phyloP scores from a whole-genome alignment of 1,140 invertebrate species.

The Anadara kagoshimensis region DNA sequence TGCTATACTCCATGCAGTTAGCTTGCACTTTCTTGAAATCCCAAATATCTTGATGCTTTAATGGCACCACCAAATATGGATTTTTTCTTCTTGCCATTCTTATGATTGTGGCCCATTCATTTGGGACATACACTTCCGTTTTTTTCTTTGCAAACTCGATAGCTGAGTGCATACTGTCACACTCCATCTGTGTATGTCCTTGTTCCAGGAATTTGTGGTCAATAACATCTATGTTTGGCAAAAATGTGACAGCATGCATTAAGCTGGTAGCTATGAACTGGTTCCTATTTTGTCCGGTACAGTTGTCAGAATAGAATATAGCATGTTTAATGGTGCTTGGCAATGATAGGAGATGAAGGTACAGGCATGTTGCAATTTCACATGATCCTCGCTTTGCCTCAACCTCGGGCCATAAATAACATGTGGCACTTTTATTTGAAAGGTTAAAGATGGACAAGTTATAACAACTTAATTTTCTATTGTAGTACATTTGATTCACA shows the following conservation, averaged over 20 bases:
- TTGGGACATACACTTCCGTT: slow-evolving; percentile 26
- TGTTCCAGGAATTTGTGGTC: slow-evolving; percentile 15
- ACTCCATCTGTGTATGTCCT: slow-evolving; percentile 2
- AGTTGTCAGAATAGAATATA: slow-evolving; percentile 14
- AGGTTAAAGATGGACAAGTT: slow-evolving; percentile 26
- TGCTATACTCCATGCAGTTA: background rate
- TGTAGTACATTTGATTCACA: slow-evolving; percentile 15
- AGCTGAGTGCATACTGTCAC: slow-evolving; percentile 41
- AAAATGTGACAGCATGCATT: too few relatives aligned
- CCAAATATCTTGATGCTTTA: slow-evolving; percentile 28
- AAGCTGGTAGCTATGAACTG: too few relatives aligned
- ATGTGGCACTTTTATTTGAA: background rate
- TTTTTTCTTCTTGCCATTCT: slow-evolving; percentile 24
- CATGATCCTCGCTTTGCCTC: slow-evolving; percentile 19
- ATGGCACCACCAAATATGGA: slow-evolving; percentile 18
- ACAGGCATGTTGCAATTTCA: slow-evolving; percentile 26
- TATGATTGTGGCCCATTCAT: slow-evolving; percentile 34
- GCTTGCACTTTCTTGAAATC: slow-evolving; percentile 27
- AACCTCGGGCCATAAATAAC: slow-evolving; percentile 24
- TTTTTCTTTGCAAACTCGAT: slow-evolving; percentile 52
- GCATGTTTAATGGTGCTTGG: slow-evolving; percentile 4
- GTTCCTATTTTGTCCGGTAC: too few relatives aligned
- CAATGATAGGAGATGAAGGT: slow-evolving; percentile 15
- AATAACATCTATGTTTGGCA: too few relatives aligned
- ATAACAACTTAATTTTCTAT: slow-evolving; percentile 28